Conservation (phyloP, 2,113 vertebrate species). For the Aspidoscelis tigris region DNA sequence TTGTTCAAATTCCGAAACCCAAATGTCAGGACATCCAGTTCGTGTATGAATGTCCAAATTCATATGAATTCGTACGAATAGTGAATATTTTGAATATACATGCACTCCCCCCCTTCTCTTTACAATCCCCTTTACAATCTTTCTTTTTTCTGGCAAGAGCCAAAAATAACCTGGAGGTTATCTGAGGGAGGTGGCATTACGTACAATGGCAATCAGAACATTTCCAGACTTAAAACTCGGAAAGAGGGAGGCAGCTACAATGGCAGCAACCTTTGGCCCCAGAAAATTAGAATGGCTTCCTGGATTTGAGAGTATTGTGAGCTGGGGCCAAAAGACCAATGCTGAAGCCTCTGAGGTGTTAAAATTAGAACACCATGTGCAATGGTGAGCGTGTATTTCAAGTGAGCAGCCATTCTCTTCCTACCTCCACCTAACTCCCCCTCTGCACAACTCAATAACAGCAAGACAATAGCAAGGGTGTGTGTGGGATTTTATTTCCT, state of each 20-base stretch:
- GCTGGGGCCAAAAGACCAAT: background rate
- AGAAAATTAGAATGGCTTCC: constrained; percentile 32
- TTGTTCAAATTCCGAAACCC: too few relatives aligned
- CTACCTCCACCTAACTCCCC: background rate
- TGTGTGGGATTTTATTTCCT: background rate
- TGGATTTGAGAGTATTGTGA: constrained; percentile 19
- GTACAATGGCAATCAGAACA: background rate
- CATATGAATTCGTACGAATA: too few relatives aligned
- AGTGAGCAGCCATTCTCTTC: background rate
- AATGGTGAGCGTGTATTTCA: constrained; percentile 7
- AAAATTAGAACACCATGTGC: constrained; percentile 42
- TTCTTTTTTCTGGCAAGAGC: background rate
- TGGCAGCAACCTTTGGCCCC: constrained; percentile 1
- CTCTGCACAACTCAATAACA: background rate
- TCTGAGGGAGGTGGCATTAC: constrained; percentile 8
- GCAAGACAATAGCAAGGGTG: constrained; percentile 16
- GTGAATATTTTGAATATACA: too few relatives aligned
- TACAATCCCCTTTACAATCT: too few relatives aligned
- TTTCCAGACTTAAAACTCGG: constrained; percentile 22
- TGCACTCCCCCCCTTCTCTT: too few relatives aligned
- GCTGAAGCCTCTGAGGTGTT: constrained; percentile 16
- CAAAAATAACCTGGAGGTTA: constrained; percentile 20
- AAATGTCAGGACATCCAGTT: too few relatives aligned
- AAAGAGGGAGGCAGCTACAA: constrained; percentile 24
- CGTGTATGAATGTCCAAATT: too few relatives aligned